Evolutionary conservation across 2,113 vertebrate species (phyloP).

Genomic region (Hippocampus mohnikei): DNA sequence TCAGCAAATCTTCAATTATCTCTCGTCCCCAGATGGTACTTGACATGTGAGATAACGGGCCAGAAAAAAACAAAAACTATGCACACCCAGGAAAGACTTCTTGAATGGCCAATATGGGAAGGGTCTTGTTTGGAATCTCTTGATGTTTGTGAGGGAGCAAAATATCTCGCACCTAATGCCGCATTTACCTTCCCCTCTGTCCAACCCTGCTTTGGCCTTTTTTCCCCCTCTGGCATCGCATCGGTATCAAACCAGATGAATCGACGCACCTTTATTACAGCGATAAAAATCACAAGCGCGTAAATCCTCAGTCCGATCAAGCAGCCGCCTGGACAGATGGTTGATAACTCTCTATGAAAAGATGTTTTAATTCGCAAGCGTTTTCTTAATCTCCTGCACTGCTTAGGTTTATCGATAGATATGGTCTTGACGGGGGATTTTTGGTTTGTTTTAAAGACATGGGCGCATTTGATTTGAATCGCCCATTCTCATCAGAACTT

Average conservation of each 20-base stretch:
- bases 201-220: neutral
- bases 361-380: neutral
- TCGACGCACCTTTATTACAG: neutral
- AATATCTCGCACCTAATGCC: neutral
- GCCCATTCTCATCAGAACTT: neutral
- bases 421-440: neutral
- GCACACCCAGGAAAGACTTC: too few relatives aligned
- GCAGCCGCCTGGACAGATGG: conserved; percentile 3
- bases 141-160: neutral
- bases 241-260: neutral
- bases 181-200: neutral
- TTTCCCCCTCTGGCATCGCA: neutral
- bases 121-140: neutral
- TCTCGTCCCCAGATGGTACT: neutral
- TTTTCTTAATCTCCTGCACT: neutral
- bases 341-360: neutral
- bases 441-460: neutral
- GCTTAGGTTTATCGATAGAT: neutral
- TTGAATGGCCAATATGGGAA: neutral
- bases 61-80: neutral
- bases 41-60: neutral
- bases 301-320: neutral
- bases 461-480: neutral
- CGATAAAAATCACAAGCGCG: neutral
- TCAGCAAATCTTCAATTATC: neutral